A percentile compares a stretch with the other conserved stretches of the same genome.
Conservation (phyloP, 2,888 invertebrate genomes). For the Pemphredon lugubris region DNA sequence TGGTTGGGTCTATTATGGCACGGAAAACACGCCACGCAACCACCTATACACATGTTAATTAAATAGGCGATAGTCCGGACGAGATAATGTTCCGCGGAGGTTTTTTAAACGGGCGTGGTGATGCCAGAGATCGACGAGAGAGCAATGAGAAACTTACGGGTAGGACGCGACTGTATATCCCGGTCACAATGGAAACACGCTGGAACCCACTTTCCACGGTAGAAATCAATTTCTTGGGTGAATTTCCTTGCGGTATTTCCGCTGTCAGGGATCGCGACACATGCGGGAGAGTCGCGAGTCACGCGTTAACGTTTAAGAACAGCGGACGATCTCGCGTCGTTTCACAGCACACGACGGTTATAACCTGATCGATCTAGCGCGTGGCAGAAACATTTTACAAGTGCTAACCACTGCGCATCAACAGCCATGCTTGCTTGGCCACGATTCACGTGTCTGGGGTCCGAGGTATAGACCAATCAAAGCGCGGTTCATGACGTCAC, state of each 20-base stretch:
- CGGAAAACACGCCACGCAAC: slow-evolving; percentile 81
- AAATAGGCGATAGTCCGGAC: slow-evolving; percentile 72
- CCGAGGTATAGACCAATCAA: slow-evolving; percentile 78
- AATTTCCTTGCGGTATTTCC: slow-evolving; percentile 45
- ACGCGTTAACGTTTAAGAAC: slow-evolving; percentile 42
- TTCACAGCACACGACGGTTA: slow-evolving; percentile 71
- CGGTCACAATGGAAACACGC: slow-evolving; percentile 66
- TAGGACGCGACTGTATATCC: slow-evolving; percentile 46
- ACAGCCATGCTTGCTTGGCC: slow-evolving; percentile 81
- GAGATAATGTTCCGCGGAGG: slow-evolving; percentile 63
- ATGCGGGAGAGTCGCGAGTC: slow-evolving; percentile 33
- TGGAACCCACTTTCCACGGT: slow-evolving; percentile 56
- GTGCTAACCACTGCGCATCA: slow-evolving; percentile 81
- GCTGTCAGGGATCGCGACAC: slow-evolving; percentile 43
- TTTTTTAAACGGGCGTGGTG: slow-evolving; percentile 68
- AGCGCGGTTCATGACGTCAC: slow-evolving; percentile 78
- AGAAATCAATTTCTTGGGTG: slow-evolving; percentile 59
- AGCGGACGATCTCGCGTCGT: slow-evolving; percentile 56
- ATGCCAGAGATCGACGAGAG: slow-evolving; percentile 40
- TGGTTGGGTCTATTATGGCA: slow-evolving; percentile 79
- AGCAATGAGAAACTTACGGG: slow-evolving; percentile 52
- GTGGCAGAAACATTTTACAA: slow-evolving; percentile 80
- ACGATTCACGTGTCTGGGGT: slow-evolving; percentile 82
- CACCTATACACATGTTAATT: slow-evolving; percentile 79
- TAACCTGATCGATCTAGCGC: slow-evolving; percentile 80